A percentile compares a stretch with the other conserved stretches of the same genome.
phyloP scores from a whole-genome alignment of 2,888 invertebrate genomes.

The Balanococcus diminutus region DNA sequence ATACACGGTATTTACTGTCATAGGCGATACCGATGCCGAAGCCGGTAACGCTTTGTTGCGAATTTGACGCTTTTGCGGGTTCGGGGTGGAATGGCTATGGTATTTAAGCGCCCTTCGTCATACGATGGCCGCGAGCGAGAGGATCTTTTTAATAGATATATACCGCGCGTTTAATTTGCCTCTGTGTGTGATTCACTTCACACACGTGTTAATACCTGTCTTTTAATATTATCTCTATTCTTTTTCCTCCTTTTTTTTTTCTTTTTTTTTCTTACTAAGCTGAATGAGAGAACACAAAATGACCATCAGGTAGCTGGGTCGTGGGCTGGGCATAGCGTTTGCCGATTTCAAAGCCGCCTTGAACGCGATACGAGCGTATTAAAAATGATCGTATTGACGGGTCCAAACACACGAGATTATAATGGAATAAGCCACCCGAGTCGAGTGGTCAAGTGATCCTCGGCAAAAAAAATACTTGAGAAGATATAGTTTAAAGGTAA shows the following conservation, averaged over 20 bases:
- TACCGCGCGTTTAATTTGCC: slow-evolving; percentile 5
- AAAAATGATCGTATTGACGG: slow-evolving; percentile 23
- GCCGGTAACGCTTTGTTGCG: background rate
- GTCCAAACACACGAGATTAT: background rate
- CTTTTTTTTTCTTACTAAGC: background rate
- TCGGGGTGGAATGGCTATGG: background rate
- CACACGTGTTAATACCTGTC: slow-evolving; percentile 31
- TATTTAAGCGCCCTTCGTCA: background rate
- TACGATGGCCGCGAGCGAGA: background rate
- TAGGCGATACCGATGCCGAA: too few species aligned
- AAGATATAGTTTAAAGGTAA: background rate
- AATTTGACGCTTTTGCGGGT: background rate
- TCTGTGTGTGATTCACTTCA: background rate
- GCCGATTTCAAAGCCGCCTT: background rate
- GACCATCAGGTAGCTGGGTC: slow-evolving; percentile 3
- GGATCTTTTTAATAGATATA: background rate
- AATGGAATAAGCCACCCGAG: background rate
- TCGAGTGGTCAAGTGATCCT: background rate
- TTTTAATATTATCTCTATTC: slow-evolving; percentile 31
- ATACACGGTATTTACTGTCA: background rate
- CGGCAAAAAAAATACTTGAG: background rate
- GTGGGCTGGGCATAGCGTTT: background rate
- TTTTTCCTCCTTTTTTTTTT: background rate
- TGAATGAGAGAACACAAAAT: background rate
- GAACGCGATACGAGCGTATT: background rate